These are phyloP conservation scores for Dreissena rostriformis DNA, from an alignment of 1,140 invertebrate species.

Conservation along the genomic window DNA sequence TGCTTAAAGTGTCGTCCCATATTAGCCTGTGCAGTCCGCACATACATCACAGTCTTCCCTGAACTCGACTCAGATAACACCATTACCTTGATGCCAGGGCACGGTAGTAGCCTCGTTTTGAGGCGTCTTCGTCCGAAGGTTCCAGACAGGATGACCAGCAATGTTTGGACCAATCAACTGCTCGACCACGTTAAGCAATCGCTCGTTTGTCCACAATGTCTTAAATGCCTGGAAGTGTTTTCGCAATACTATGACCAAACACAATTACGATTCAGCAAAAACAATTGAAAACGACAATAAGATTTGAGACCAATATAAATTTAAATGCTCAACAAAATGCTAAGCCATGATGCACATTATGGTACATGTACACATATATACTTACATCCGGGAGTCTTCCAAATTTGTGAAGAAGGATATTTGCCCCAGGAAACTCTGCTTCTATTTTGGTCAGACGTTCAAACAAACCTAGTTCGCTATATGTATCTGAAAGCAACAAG, in stretches of 20 bases:
- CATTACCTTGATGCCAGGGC: conserved; percentile 79
- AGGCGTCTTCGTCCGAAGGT: conserved; percentile 77
- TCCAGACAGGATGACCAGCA: conserved; percentile 77
- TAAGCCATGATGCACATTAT: no score
- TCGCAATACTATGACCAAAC: no score
- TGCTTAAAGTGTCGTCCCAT: no score
- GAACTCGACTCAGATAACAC: no score
- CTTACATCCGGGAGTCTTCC: conserved; percentile 61
- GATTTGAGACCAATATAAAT: no score
- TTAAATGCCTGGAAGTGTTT: conserved; percentile 61
- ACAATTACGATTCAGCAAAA: no score
- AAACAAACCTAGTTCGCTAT: conserved; percentile 64
- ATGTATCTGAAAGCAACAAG: conserved; percentile 67
- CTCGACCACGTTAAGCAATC: conserved; percentile 71
- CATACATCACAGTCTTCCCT: no score
- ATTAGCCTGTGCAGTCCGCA: no score
- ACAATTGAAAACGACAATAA: no score
- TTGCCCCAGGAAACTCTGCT: conserved; percentile 69
- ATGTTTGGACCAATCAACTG: conserved; percentile 76
- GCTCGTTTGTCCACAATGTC: conserved; percentile 68
- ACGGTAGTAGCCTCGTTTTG: conserved; percentile 75
- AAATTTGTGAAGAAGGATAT: conserved; percentile 66
- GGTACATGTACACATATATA: neutral
- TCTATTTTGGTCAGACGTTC: conserved; percentile 67
- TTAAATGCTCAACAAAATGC: no score